Conservation (phyloP, 2,888 invertebrate genomes). For the Spatulosminthurus flaviceps region DNA sequence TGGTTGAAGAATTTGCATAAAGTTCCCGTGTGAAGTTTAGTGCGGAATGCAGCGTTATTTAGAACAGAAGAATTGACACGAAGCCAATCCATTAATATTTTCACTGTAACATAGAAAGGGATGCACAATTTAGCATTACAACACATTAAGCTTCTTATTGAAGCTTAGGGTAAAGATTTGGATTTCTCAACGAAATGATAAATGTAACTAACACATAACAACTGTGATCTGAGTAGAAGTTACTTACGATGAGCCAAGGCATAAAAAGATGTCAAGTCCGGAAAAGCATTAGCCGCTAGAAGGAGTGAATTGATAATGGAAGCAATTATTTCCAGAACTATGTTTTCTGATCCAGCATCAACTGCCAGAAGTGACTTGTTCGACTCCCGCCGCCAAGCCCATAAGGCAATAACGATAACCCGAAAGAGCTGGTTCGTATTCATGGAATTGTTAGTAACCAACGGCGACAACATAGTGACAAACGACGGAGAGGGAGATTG, state of each 20-base stretch:
- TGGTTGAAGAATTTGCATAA: constrained; percentile 60
- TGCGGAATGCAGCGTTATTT: constrained; percentile 49
- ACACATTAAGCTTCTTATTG: too few species aligned
- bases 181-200: too few species aligned
- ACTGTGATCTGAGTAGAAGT: background rate
- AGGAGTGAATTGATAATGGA: constrained; percentile 57
- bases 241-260: constrained; percentile 60
- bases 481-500: constrained; percentile 30
- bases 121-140: too few species aligned
- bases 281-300: constrained; percentile 52
- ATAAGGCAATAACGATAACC: constrained; percentile 57
- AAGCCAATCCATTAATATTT: constrained; percentile 62
- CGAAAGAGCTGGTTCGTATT: constrained; percentile 59
- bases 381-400: constrained; percentile 60
- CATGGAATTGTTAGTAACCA: constrained; percentile 57
- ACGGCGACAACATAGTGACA: constrained; percentile 50
- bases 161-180: too few species aligned
- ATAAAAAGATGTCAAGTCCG: constrained; percentile 50
- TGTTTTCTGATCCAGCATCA: constrained; percentile 43
- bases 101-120: constrained; percentile 57
- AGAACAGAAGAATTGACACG: constrained; percentile 50
- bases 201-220: too few species aligned
- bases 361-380: constrained; percentile 47
- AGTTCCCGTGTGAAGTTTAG: constrained; percentile 53
- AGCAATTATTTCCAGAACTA: constrained; percentile 57